Conservation (phyloP, 2,888 invertebrate species). For the Polymixis flavicincta region DNA sequence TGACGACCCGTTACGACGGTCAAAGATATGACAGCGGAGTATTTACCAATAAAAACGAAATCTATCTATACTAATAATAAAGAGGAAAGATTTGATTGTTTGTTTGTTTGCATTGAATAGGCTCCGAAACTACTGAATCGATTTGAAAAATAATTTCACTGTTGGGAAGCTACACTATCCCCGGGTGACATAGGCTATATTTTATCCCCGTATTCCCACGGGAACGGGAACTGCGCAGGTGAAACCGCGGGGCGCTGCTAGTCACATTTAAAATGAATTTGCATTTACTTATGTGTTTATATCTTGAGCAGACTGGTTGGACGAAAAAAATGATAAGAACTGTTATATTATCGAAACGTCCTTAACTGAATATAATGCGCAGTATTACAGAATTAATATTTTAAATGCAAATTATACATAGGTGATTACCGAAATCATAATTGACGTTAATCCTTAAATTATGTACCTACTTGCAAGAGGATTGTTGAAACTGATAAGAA, state of each 20-base stretch:
- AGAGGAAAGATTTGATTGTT: no score
- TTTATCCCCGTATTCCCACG: no score
- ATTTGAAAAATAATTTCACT: no score
- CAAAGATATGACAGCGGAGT: not conserved
- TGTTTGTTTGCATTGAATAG: no score
- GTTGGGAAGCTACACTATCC: no score
- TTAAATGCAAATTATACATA: slow-evolving; percentile 25
- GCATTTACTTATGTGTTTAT: slow-evolving; percentile 33
- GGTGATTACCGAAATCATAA: slow-evolving; percentile 27
- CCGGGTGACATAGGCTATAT: no score
- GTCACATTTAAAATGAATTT: no score
- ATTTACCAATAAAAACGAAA: slow-evolving; percentile 10
- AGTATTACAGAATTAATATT: slow-evolving; percentile 19
- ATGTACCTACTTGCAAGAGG: slow-evolving; percentile 4
- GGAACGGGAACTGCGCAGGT: no score
- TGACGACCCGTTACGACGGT: no score
- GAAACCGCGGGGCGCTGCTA: no score
- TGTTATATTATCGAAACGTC: slow-evolving; percentile 28
- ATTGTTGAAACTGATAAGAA: slow-evolving; percentile 31
- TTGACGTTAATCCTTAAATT: slow-evolving; percentile 33
- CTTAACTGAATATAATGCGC: slow-evolving; percentile 14
- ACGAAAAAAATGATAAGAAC: slow-evolving; percentile 21
- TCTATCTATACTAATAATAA: no score
- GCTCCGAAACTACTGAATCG: no score
- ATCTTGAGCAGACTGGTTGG: slow-evolving; percentile 8